Percentiles rank a stretch among this genome's conserved stretches.
These are phyloP conservation scores for Sinelater perroti DNA, from an alignment of 2,888 invertebrate species.

Conservation along the genomic window DNA sequence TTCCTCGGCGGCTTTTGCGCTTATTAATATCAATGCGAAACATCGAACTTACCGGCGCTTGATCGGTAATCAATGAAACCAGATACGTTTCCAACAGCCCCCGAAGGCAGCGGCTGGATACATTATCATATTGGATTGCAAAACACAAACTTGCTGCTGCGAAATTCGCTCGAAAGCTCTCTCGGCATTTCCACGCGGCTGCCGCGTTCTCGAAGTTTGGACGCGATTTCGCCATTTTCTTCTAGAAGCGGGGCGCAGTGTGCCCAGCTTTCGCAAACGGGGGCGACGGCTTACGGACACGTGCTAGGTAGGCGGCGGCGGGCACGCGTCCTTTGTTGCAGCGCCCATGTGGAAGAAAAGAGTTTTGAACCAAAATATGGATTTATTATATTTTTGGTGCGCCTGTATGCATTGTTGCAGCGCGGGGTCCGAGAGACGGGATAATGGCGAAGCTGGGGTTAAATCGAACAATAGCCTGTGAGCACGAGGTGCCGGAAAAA, in stretches of 20 bases:
- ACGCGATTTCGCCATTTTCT: no score
- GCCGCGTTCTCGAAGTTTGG: no score
- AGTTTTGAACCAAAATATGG: not conserved
- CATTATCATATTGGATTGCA: conserved; percentile 36
- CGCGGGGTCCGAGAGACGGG: no score
- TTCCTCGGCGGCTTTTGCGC: no score
- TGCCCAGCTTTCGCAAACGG: not conserved
- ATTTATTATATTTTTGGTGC: conserved; percentile 8
- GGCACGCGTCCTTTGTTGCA: not conserved
- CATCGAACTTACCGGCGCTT: no score
- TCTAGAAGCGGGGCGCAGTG: no score
- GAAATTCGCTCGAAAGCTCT: conserved; percentile 21
- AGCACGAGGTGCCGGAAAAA: no score
- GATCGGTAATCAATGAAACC: conserved; percentile 33
- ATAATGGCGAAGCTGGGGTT: no score
- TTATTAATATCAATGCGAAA: no score
- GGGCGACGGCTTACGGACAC: conserved; percentile 2
- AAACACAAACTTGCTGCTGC: conserved; percentile 28
- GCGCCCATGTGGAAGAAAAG: not conserved
- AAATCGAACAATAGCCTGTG: no score
- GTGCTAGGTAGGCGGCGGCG: conserved; percentile 1
- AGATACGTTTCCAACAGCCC: conserved; percentile 30
- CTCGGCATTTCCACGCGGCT: conserved; percentile 18
- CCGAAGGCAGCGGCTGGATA: conserved; percentile 23
- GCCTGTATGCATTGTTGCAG: no score